Percentiles rank a stretch among this genome's conserved stretches.
phyloP scores from a whole-genome alignment of 2,888 invertebrate species.

The Carterocephalus palaemon region DNA sequence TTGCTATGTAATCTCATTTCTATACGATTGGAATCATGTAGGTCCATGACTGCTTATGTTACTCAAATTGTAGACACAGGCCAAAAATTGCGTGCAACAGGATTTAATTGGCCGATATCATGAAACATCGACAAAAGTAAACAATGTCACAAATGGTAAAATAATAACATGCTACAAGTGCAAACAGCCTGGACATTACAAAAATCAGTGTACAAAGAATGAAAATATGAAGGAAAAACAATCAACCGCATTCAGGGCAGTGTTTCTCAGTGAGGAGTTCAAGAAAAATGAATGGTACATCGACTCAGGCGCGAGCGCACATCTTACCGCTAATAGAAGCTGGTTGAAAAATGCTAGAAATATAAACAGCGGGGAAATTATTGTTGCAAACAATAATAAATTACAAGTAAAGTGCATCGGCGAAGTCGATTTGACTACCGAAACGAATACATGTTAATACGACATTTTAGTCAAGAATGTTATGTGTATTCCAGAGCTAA shows the following conservation, averaged over 20 bases:
- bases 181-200: slow-evolving; percentile 10
- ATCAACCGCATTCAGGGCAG: too few relatives aligned
- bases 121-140: background rate
- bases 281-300: too few relatives aligned
- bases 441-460: background rate
- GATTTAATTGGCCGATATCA: background rate
- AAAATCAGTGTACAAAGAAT: slow-evolving; percentile 8
- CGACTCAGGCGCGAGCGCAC: too few relatives aligned
- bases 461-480: background rate
- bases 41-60: slow-evolving; percentile 14
- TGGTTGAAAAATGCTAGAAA: too few relatives aligned
- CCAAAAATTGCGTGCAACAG: slow-evolving; percentile 15
- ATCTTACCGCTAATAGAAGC: too few relatives aligned
- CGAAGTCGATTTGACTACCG: background rate
- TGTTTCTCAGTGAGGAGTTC: too few relatives aligned
- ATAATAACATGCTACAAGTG: slow-evolving; percentile 8
- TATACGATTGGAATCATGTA: slow-evolving; percentile 16
- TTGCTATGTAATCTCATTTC: slow-evolving; percentile 15
- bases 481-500: background rate
- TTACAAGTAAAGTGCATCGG: background rate
- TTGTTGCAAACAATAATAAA: background rate
- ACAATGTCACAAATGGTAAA: background rate
- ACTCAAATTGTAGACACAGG: slow-evolving; percentile 17
- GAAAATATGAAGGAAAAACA: background rate
- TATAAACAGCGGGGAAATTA: background rate